Percentiles rank a stretch among this genome's conserved stretches.
Evolutionary conservation across 1,140 invertebrate species (phyloP).

Genomic region (Drosophila mojavensis): DNA sequence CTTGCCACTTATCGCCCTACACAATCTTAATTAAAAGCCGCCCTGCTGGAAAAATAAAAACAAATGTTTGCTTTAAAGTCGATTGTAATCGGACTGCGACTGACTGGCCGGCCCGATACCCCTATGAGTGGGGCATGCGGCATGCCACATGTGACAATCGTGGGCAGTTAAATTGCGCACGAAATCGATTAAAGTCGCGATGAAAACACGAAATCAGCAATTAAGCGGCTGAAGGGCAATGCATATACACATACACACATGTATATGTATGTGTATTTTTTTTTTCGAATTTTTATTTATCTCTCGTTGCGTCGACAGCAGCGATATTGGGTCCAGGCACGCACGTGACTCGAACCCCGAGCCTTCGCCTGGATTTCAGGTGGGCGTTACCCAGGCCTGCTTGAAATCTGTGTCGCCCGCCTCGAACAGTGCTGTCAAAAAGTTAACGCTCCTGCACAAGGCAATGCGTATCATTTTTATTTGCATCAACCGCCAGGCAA

Average conservation of each 20-base stretch:
- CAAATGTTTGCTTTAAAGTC: conserved; percentile 79
- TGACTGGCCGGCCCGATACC: too few species aligned
- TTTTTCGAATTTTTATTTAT: conserved; percentile 28
- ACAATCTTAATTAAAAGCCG: conserved; percentile 80
- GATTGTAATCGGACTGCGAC: conserved; percentile 43
- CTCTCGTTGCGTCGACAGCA: conserved; percentile 31
- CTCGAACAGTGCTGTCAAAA: conserved; percentile 12
- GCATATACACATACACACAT: conserved; percentile 58
- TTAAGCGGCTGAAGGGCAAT: conserved; percentile 71
- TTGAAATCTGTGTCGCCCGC: conserved; percentile 42
- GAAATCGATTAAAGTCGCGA: conserved; percentile 72
- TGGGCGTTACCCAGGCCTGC: conserved; percentile 32
- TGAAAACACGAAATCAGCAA: conserved; percentile 75
- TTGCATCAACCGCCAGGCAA: not conserved
- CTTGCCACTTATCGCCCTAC: conserved; percentile 66
- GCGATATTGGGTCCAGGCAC: conserved; percentile 68
- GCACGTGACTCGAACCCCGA: conserved; percentile 54
- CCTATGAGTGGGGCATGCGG: conserved; percentile 4
- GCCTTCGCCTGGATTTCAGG: conserved; percentile 13
- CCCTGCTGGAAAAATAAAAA: conserved; percentile 56
- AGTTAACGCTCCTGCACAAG: conserved; percentile 24
- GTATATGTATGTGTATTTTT: conserved; percentile 7
- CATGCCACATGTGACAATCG: conserved; percentile 61
- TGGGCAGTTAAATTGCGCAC: conserved; percentile 60
- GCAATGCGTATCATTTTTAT: conserved; percentile 13